phyloP scores from a whole-genome alignment of 2,888 invertebrate genomes.

The Chrysomela aeneicollis region DNA sequence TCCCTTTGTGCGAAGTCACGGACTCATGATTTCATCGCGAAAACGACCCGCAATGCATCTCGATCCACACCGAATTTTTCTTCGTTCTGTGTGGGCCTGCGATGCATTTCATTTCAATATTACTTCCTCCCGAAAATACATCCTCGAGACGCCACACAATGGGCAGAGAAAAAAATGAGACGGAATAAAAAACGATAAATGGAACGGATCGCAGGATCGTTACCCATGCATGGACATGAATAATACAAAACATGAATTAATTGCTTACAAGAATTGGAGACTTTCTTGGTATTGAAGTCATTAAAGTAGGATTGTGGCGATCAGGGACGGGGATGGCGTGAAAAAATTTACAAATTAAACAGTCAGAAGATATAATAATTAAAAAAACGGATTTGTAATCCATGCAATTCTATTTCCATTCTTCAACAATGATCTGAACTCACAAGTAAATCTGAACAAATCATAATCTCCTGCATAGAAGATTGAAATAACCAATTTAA shows the following conservation, averaged over 20 bases:
- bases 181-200: neutral
- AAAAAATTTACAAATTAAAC: no score
- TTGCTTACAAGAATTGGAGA: neutral
- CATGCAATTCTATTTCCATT: no score
- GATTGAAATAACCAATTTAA: no score
- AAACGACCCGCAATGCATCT: slow-evolving; percentile 7
- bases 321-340: neutral
- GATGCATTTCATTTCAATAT: slow-evolving; percentile 32
- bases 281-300: neutral
- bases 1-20: neutral
- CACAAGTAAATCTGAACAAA: no score
- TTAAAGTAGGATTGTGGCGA: neutral
- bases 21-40: slow-evolving; percentile 5
- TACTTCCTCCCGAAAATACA: slow-evolving; percentile 31
- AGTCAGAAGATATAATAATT: no score
- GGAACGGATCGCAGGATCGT: neutral
- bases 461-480: no score
- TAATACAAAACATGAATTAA: slow-evolving; percentile 2
- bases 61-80: slow-evolving; percentile 7
- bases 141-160: slow-evolving; percentile 35
- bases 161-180: slow-evolving; percentile 20
- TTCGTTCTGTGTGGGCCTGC: slow-evolving; percentile 30
- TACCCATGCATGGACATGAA: slow-evolving; percentile 3
- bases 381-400: no score
- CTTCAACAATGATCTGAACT: no score